Conservation (phyloP, 2,888 invertebrate genomes). For the Cerastoderma edule region DNA sequence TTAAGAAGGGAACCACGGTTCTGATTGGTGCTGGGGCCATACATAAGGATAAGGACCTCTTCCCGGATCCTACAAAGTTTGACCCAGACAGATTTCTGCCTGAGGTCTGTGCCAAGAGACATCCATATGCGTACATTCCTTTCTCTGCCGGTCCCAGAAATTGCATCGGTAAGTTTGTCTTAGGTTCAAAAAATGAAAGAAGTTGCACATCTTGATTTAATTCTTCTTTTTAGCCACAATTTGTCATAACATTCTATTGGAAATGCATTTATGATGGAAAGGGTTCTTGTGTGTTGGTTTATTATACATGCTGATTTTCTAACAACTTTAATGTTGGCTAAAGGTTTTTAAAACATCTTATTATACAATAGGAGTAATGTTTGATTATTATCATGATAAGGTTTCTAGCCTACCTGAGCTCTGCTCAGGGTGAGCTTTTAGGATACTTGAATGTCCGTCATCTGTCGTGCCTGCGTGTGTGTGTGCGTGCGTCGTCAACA, state of each 20-base stretch:
- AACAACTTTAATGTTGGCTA: background rate
- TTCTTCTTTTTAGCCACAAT: background rate
- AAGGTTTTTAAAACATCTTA: background rate
- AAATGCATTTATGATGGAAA: background rate
- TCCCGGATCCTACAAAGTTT: constrained; percentile 89
- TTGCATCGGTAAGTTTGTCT: constrained; percentile 84
- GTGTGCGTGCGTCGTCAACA: too few relatives aligned
- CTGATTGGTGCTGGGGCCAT: constrained; percentile 73
- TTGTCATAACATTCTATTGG: background rate
- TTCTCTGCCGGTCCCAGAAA: constrained; percentile 85
- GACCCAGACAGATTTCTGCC: constrained; percentile 92
- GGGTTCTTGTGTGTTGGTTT: background rate
- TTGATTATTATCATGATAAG: too few relatives aligned
- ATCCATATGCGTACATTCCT: constrained; percentile 85
- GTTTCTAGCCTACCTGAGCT: too few relatives aligned
- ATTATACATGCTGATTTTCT: background rate
- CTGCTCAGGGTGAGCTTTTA: too few relatives aligned
- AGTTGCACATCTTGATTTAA: too few relatives aligned
- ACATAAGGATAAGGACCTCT: constrained; percentile 88
- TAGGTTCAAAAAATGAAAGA: too few relatives aligned
- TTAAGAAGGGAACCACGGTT: constrained; percentile 1
- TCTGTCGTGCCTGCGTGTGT: too few relatives aligned
- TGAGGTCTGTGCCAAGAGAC: constrained; percentile 89
- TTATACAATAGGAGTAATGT: too few relatives aligned
- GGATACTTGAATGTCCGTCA: too few relatives aligned